Evolutionary conservation across 2,113 vertebrate genomes (phyloP), one percentile per base, ranked within the genome.

Genomic region (Hypocryptadius cinnamomeus): DNA sequence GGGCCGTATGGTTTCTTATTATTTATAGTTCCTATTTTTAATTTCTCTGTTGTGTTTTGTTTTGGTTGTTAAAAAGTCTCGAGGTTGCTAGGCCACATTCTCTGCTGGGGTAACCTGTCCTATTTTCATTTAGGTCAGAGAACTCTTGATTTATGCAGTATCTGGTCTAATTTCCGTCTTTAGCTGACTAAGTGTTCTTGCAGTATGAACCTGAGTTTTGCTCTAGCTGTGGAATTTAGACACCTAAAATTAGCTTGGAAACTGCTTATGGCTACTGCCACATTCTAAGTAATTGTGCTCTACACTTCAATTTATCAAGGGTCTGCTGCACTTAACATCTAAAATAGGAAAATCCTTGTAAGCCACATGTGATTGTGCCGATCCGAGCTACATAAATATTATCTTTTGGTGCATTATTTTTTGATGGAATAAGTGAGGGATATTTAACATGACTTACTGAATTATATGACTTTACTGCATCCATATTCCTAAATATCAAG

Each of bases 1-100:
- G 8, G 3, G 3, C 37, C 18, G 2, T 35, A 54, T 19, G 3
- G 1, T 8, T 57, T 28, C 10, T 5, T 35, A 18, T 37, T 60
- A 4, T 39, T 77, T 64, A 37, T 31, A 1, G 4, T 51, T 47
- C 13, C 4, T 64, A 6, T 5, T 44, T 48, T 57, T 20, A 22
- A 13, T 40, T 47, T 61, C 4, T 10, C 50, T 69, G 6, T 7
- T 56, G 54, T 9, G 3, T 6, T 59, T 50, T 35, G 15, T 5
- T 60, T 57, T 64, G 54, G 11, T 11, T 42, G 17, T 54, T 37
- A 11, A 45, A 45, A 63, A 39, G 16, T 69, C 15, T 30, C 6
- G 5, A 21, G 28, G 18, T 25, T 82, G 31, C 28, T 61, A 72
- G 68, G 14, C 5, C 17, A 33, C 13, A 9, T 42, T 81, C 23